Evolutionary conservation across 2,797 vertebrate genomes (phyloP), one percentile per base, ranked within the genome.

Genomic region (Bovichtus variegatus): DNA sequence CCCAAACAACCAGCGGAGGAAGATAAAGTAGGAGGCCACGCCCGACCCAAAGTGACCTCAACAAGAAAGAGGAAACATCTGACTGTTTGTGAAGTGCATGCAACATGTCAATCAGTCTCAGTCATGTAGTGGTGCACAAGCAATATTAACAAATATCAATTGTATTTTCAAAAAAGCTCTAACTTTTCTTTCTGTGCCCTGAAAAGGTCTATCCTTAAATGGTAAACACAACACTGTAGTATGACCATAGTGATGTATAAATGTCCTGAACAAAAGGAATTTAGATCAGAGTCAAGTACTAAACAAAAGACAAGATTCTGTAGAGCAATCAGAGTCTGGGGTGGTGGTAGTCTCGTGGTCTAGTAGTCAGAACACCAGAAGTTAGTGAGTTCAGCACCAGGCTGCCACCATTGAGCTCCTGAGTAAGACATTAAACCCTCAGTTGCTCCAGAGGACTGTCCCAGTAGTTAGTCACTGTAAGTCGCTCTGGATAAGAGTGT

Each of bases 21-120:
- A 99, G 89, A 99, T 99, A 82, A 99, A 99, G 74, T 99, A 99
- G 57, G 98, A 99, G 2, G 98, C 98, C 27, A 99, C 98, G 0
- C 98, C 98, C 0, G 98, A 99, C 3, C 98, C 98, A 92, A 99
- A 99, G 84, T 99, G 98, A 96, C 98, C 98, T 99, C 4, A 59
- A 50, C 43, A 57, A 27, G 53, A 73, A 21, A 81, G 49, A 79
- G 16, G 51, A 49, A 43, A 74, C 23, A 75, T 77, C 9, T 66
- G n/a, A 69, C 29, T 67, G 16, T n/a, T n/a, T n/a, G n/a, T n/a
- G n/a, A n/a, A 64, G 36, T 61, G 13, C 43, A 40, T 27, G 46
- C 16, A 43, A n/a, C n/a, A n/a, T n/a, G n/a, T n/a, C n/a, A n/a
- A n/a, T n/a, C n/a, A n/a, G n/a, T n/a, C n/a, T n/a, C 7, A 68